Percentiles rank a stretch among this genome's conserved stretches.
Evolutionary conservation across 2,888 invertebrate species (phyloP).

Genomic region (Papilio protenor): DNA sequence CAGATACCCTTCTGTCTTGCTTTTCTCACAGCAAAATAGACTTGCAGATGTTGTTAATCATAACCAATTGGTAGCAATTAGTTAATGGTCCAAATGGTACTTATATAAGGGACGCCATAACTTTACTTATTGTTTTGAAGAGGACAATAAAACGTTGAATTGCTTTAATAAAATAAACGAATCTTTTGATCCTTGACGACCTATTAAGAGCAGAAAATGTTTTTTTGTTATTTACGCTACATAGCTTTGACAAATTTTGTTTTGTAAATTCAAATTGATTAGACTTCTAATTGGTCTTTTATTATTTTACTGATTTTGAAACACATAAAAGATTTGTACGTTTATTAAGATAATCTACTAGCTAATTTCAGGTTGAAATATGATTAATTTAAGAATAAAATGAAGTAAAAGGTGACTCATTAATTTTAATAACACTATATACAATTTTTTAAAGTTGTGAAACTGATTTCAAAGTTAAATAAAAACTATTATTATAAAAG

Average conservation of each 20-base stretch:
- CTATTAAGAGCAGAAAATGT: slow-evolving; percentile 18
- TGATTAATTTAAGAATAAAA: neutral
- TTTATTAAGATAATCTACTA: too few relatives aligned
- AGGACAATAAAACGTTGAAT: slow-evolving; percentile 52
- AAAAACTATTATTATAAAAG: neutral
- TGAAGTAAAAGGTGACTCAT: neutral
- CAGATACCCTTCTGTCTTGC: slow-evolving; percentile 25
- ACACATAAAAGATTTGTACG: too few relatives aligned
- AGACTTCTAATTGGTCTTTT: too few relatives aligned
- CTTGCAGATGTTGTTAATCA: slow-evolving; percentile 68
- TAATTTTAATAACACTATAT: too few relatives aligned
- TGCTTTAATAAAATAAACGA: slow-evolving; percentile 46
- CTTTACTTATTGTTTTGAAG: slow-evolving; percentile 57
- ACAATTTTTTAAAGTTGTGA: too few relatives aligned
- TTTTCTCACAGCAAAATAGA: slow-evolving; percentile 52
- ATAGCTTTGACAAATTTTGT: neutral
- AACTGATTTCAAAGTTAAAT: too few relatives aligned
- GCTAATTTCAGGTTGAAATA: too few relatives aligned
- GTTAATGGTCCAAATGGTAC: slow-evolving; percentile 50
- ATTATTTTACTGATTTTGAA: too few relatives aligned
- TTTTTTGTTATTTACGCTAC: neutral
- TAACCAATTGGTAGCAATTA: slow-evolving; percentile 77
- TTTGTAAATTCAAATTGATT: neutral
- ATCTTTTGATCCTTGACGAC: slow-evolving; percentile 10
- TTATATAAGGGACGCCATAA: slow-evolving; percentile 51